Evolutionary conservation across 2,888 invertebrate genomes (phyloP).

Genomic region (Thelaira solivaga): DNA sequence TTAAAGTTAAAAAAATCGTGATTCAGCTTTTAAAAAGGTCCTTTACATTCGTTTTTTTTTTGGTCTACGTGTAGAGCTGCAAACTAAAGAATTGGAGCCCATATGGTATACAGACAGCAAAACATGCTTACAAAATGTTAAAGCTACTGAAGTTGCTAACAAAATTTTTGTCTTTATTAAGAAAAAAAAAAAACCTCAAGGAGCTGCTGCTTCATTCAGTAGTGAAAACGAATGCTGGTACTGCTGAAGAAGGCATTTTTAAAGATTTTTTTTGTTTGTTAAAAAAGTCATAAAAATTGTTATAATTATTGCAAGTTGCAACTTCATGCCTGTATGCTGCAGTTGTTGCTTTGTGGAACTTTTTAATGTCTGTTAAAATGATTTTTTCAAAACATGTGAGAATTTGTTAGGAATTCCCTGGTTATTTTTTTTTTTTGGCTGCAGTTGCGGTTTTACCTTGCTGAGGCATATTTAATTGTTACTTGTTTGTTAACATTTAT

Average conservation of each 20-base stretch:
- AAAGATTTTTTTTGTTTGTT: constrained; percentile 40
- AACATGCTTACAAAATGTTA: constrained; percentile 2
- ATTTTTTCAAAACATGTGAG: constrained; percentile 52
- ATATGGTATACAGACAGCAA: background rate
- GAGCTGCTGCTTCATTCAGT: constrained; percentile 2
- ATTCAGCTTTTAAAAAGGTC: constrained; percentile 54
- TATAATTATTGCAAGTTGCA: constrained; percentile 60
- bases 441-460: background rate
- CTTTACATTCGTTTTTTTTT: constrained; percentile 22
- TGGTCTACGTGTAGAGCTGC: background rate
- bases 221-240: background rate
- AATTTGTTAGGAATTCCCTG: constrained; percentile 62
- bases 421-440: constrained; percentile 26
- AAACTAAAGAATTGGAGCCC: background rate
- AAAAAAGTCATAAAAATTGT: constrained; percentile 62
- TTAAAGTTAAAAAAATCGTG: constrained; percentile 49
- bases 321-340: constrained; percentile 18
- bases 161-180: too few relatives aligned
- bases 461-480: constrained; percentile 44
- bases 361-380: constrained; percentile 36
- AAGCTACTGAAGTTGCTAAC: constrained; percentile 23
- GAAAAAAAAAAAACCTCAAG: too few relatives aligned
- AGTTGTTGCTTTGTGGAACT: background rate
- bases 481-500: constrained; percentile 38
- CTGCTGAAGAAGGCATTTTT: constrained; percentile 15